Base-by-base conservation (phyloP, 2,888 invertebrate genomes). In the Macrophya annulata region DNA sequence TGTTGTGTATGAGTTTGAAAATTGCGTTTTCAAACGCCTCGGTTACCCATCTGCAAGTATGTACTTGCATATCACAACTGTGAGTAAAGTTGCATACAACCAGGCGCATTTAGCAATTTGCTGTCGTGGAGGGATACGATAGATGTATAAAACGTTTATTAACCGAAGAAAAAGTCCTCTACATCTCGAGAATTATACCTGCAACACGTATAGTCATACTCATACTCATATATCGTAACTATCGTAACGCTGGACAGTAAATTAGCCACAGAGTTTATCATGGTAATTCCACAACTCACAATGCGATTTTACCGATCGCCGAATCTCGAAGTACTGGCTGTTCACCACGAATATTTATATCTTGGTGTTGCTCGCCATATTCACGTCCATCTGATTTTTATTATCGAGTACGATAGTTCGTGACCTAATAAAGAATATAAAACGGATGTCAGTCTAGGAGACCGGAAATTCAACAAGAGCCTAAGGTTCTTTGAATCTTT, bases 381-480 rank as follows among this genome's bases (percentile, higher is more conserved):
- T 43, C n/a, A 4, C 68, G 68, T 68, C 31, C 68, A 37, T 68
- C 31, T 31, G 0, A 62, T 62, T 71, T n/a, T 45, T 21, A 10
- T n/a, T 9, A 21, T 6, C 25, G 45, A 5, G 3, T 21, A 45
- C 6, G 45, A n/a, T 55, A 51, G 51, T 77, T 77, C 55, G 45
- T 77, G 55, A 10, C 55, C 51, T 40, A 55, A 31, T 76, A 77
- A 77, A 77, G 25, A 77, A 15, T 55, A 77, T 25, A 51, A 77
- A 77, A 77, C 51, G 77, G 51, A 77, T 51, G 77, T 45, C 10
- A 74, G n/a, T n/a, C 12, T 45, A n/a, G 45, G 10, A 17, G 45
- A 55, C 31, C 77, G 77, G 77, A 77, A 55, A 55, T 55, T n/a
- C n/a, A 51, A 31, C 21, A 4, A 17, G 77, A 77, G 9, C 77